Conservation (phyloP, 2,113 vertebrate species). For the Phainopepla nitens region DNA sequence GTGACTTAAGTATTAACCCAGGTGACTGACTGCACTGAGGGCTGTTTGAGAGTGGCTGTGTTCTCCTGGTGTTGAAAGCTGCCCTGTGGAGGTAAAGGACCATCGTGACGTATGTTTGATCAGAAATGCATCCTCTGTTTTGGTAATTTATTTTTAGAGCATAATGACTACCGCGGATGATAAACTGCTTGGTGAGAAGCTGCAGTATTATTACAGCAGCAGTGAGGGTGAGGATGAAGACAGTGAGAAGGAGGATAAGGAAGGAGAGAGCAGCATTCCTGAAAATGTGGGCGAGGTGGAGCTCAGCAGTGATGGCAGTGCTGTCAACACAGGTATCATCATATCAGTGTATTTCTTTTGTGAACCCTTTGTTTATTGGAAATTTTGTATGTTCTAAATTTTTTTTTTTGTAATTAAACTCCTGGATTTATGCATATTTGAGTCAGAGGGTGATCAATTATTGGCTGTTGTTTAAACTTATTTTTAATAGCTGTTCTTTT, state of each 20-base stretch:
- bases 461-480: background rate
- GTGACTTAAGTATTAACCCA: background rate
- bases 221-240: conserved; percentile 95
- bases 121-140: background rate
- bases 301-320: conserved; percentile 82
- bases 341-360: rapidly evolving
- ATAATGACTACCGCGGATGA: conserved; percentile 92
- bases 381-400: background rate
- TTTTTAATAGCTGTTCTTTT: background rate
- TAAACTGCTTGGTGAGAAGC: conserved; percentile 93
- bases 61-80: background rate
- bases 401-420: rapidly evolving
- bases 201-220: conserved; percentile 97
- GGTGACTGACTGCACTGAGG: background rate
- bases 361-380: background rate
- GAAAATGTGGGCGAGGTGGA: conserved; percentile 70
- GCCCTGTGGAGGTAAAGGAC: background rate
- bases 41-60: background rate
- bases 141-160: background rate
- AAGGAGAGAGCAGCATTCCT: conserved; percentile 72
- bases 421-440: rapidly evolving
- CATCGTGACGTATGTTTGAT: rapidly evolving
- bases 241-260: conserved; percentile 86
- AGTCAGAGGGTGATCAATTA: background rate
- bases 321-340: conserved; percentile 87